A percentile compares a stretch with the other conserved stretches of the same genome.
phyloP scores from a whole-genome alignment of 2,888 invertebrate genomes.

The Acholoe squamosa region DNA sequence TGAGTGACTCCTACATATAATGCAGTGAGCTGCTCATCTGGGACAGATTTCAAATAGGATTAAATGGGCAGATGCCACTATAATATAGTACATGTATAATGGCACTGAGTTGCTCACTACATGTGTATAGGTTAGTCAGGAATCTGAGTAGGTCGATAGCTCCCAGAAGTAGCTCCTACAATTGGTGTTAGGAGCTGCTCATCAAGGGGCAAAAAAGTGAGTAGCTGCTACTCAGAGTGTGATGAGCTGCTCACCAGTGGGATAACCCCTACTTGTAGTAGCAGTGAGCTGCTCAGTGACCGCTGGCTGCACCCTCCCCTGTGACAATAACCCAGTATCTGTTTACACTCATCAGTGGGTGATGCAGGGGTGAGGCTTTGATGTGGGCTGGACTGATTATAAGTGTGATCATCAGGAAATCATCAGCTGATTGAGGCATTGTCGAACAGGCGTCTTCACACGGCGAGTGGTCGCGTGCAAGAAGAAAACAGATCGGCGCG shows the following conservation, averaged over 20 bases:
- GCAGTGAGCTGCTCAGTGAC: slow-evolving; percentile 6
- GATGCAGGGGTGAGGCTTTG: not conserved
- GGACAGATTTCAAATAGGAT: no score
- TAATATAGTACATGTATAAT: no score
- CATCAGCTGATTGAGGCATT: slow-evolving; percentile 51
- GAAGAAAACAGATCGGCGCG: not conserved
- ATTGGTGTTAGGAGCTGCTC: no score
- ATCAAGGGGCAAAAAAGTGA: not conserved
- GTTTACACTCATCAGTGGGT: slow-evolving; percentile 51
- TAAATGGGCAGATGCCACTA: no score
- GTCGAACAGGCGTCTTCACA: not conserved
- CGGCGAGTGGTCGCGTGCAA: slow-evolving; percentile 1
- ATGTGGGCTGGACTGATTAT: slow-evolving; percentile 20
- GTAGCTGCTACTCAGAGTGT: not conserved
- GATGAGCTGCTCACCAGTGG: not conserved
- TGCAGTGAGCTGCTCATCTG: no score
- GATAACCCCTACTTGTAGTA: no score
- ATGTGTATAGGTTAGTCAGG: no score
- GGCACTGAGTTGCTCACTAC: no score
- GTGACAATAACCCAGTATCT: slow-evolving; percentile 35
- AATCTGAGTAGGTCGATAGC: no score
- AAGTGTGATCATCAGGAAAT: slow-evolving; percentile 57
- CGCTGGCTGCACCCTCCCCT: slow-evolving; percentile 9
- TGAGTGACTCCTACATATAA: no score
- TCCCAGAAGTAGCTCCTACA: no score